A percentile compares a stretch with the other conserved stretches of the same genome.
Evolutionary conservation across 2,113 vertebrate genomes (phyloP).

Genomic region (Cichladusa arquata): DNA sequence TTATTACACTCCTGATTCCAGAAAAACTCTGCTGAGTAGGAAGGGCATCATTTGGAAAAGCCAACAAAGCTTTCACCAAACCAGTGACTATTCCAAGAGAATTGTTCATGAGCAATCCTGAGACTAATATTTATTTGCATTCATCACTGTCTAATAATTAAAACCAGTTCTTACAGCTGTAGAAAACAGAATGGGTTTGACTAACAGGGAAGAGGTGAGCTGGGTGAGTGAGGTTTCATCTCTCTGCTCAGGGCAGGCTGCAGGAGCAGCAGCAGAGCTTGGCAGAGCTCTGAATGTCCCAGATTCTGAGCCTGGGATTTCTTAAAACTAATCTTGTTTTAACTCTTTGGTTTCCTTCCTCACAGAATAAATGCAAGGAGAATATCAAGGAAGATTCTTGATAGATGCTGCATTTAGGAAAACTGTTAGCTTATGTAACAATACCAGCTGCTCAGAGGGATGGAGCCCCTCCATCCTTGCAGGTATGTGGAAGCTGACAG

Average conservation of each 20-base stretch:
- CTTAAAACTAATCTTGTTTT: not conserved
- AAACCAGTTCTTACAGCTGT: not conserved
- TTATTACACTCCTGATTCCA: not conserved
- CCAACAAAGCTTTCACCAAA: constrained; percentile 25
- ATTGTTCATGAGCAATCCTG: not conserved
- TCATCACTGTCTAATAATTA: constrained; percentile 43
- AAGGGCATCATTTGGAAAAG: constrained; percentile 20
- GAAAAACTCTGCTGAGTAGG: not conserved
- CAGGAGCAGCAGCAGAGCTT: not conserved
- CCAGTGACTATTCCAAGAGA: not conserved
- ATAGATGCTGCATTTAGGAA: not conserved
- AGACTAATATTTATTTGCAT: constrained; percentile 21
- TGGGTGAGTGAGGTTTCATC: not conserved
- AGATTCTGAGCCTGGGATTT: not conserved
- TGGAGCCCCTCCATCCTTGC: not conserved
- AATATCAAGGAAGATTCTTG: not conserved
- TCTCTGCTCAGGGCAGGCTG: not conserved
- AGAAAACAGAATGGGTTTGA: not conserved
- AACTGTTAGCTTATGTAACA: not conserved
- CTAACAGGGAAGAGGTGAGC: not conserved
- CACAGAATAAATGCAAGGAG: not conserved
- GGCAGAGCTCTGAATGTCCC: not conserved
- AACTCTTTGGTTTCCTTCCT: not conserved
- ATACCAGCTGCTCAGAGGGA: not conserved
- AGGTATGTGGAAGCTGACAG: not conserved